Evolutionary conservation across 2,113 vertebrate genomes (phyloP), one percentile per base, ranked within the genome.

Genomic region (Podilymbus podiceps): DNA sequence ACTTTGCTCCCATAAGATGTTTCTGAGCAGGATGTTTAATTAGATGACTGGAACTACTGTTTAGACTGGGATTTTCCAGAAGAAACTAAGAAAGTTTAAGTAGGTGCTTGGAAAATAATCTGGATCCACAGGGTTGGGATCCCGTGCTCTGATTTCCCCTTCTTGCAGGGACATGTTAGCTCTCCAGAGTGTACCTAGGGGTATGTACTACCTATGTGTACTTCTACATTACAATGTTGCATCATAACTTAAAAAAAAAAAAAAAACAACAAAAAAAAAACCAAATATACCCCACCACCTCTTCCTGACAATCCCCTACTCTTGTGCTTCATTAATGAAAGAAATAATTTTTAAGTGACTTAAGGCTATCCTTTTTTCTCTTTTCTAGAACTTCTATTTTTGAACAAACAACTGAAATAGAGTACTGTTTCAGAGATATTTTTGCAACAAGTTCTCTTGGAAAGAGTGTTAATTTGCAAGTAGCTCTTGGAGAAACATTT

Each of bases 141-240:
- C 24, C 20, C 2, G 1, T 25, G 11, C 24, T 71, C 40, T 24
- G 63, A 24, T 16, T 12, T 4, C 6, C n/a, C 15, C 18, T 55
- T 2, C 0, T 10, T 71, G 31, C 56, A 33, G 62, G 25, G 35
- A 30, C 5, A 0, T 10, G 10, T 6, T 40, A 27, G 13, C 13
- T 46, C 31, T 83, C 38, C 15, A 38, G 60, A 42, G 24, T 5
- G 4, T 15, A 20, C 35, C 24, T 52, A 20, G 3, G 8, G 4
- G 6, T 12, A 18, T 40, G 38, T 38, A 38, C 38, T 38, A 38
- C 38, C 38, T 50, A 9, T 2, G 0, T 20, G 2, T 31, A 15
- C 10, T 72, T 85, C 40, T 78, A 5, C 1, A 1, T 35, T 33
- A 52, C 62, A 20, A n/a, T 5, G 5, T 30, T 74, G 27, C 8